Base-by-base conservation (phyloP, 1,140 invertebrate genomes). In the Pachypeltis micranthus region DNA sequence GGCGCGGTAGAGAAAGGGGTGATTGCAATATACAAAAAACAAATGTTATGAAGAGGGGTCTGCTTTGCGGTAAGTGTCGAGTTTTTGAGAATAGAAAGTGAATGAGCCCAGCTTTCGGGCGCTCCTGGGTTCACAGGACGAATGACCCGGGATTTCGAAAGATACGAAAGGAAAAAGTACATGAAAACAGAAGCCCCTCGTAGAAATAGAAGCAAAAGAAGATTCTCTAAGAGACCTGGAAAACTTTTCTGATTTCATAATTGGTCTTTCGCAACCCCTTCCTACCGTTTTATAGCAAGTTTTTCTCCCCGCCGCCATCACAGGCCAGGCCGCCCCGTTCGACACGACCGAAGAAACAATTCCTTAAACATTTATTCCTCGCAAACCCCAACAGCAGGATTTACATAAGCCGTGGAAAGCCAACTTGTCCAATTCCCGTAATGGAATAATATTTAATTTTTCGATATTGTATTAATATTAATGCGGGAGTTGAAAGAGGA, bases 391-490 rank as follows among this genome's bases (percentile, higher is more conserved):
- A n/a, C 31, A 16, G 19, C 19, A 21, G 28, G 57, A 59, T 63
- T 63, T 57, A 54, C 62, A 63, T 63, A 63, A 63, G 51, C 62
- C 62, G 10, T 47, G 23, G 34, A 23, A 55, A 26, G 3, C 14
- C 28, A 63, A 63, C 51, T 63, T 63, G 27, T 51, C 44, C 62
- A 63, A 63, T 63, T 63, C 62, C 28, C 61, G 24, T 63, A 63
- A 63, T 63, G 62, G 62, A 63, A 63, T 51, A 63, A 63, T 63
- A 63, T 63, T 63, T 63, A 63, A 63, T 63, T 63, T 63, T 63
- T 63, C 62, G 62, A 63, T 63, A 63, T 63, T 63, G 62, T 63
- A 63, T 63, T 63, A 63, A 63, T 63, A 63, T 63, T 63, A 63
- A 63, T 63, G 62, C 19, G 44, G 24, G 47, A 21, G 47, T 21